phyloP scores from a whole-genome alignment of 1,140 invertebrate species.

The Littorina saxatilis region DNA sequence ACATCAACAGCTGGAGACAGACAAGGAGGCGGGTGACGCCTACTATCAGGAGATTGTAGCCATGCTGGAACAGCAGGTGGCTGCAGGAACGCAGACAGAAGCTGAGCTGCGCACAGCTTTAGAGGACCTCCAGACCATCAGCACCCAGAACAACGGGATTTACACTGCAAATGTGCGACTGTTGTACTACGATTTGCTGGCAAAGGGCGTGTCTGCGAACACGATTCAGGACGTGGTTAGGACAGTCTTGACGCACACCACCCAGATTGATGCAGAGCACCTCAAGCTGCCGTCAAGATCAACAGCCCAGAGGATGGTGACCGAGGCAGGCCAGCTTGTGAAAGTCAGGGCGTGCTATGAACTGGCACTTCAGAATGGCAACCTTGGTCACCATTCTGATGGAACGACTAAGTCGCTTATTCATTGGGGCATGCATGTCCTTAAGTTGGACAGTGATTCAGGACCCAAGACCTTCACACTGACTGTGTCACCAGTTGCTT shows the following conservation, averaged over 20 bases:
- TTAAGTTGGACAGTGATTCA: conserved; percentile 18
- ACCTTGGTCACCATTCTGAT: conserved; percentile 39
- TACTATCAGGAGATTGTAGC: too few relatives aligned
- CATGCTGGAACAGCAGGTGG: too few relatives aligned
- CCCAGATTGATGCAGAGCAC: neutral
- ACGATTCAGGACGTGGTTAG: neutral
- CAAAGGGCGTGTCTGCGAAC: neutral
- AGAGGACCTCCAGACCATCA: too few relatives aligned
- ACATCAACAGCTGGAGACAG: too few relatives aligned
- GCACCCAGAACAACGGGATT: too few relatives aligned
- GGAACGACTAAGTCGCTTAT: conserved; percentile 38
- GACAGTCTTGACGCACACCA: neutral
- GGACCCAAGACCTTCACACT: neutral
- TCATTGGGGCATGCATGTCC: conserved; percentile 30
- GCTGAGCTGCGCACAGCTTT: too few relatives aligned
- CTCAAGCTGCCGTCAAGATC: conserved; percentile 8
- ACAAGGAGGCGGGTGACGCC: too few relatives aligned
- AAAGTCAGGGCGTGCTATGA: conserved; percentile 34
- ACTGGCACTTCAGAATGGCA: neutral
- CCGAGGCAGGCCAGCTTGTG: conserved; percentile 32
- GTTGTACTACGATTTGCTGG: neutral
- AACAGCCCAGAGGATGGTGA: conserved; percentile 40
- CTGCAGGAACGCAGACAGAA: too few relatives aligned
- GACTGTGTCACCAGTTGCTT: too few relatives aligned
- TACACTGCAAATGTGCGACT: too few relatives aligned